phyloP scores from a whole-genome alignment of 2,888 invertebrate species.

The Helobdella robusta region DNA sequence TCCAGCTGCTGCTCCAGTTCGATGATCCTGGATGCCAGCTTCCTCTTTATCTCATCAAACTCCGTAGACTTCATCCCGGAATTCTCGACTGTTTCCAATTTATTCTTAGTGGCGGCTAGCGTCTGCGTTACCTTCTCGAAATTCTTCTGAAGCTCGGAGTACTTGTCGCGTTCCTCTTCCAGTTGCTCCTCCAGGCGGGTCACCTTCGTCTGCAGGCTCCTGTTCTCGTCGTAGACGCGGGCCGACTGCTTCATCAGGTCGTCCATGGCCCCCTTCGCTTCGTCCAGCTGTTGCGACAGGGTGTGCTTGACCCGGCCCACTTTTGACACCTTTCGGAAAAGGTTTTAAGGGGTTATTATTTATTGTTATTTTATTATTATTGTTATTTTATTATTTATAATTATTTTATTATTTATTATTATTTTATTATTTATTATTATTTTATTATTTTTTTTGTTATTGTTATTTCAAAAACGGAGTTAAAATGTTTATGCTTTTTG shows the following conservation, averaged over 20 bases:
- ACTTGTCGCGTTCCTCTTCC: conserved; percentile 97
- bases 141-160: conserved; percentile 95
- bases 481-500: no score
- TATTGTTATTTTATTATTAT: no score
- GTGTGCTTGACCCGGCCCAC: background rate
- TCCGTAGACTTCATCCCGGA: conserved; percentile 7
- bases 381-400: no score
- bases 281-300: conserved; percentile 45
- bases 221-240: conserved; percentile 39
- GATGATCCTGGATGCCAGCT: conserved; percentile 80
- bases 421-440: no score
- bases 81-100: conserved; percentile 8
- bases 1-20: conserved; percentile 96
- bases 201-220: conserved; percentile 95
- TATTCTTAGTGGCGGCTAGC: background rate
- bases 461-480: no score
- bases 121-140: conserved; percentile 93
- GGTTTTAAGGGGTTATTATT: no score
- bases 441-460: no score
- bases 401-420: no score
- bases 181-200: conserved; percentile 97
- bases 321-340: conserved; percentile 7
- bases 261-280: conserved; percentile 68
- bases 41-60: conserved; percentile 55
- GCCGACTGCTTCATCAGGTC: conserved; percentile 64